Evolutionary conservation across 2,113 vertebrate genomes (phyloP).

Genomic region (Pterocles burchelli): DNA sequence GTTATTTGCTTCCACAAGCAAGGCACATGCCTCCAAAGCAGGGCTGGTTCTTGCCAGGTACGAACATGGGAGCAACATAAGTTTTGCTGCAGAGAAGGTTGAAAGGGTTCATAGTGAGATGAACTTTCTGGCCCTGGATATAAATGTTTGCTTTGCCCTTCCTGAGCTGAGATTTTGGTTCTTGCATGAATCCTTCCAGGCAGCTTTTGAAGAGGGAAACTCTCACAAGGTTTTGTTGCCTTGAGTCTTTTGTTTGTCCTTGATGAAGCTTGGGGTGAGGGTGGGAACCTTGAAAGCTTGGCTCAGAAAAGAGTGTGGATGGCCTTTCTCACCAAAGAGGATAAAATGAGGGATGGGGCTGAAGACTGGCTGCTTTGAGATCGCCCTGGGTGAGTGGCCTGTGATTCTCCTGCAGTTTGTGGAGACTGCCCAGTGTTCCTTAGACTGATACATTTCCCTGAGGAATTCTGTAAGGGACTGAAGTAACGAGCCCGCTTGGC

Average conservation of each 20-base stretch:
- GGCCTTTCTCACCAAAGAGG: neutral
- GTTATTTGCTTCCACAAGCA: neutral
- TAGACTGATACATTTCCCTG: neutral
- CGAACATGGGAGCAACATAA: rapidly evolving
- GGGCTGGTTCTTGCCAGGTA: neutral
- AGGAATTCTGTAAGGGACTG: neutral
- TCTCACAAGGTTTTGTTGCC: neutral
- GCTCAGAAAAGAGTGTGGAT: neutral
- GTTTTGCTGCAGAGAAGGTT: neutral
- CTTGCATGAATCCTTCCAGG: neutral
- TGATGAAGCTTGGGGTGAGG: neutral
- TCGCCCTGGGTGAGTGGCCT: neutral
- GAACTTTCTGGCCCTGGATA: neutral
- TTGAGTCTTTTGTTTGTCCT: neutral
- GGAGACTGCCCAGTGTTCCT: neutral
- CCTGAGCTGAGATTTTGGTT: neutral
- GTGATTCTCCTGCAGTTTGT: neutral
- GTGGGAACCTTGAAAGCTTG: neutral
- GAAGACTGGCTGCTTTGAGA: neutral
- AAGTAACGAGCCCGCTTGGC: rapidly evolving
- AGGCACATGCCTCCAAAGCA: neutral
- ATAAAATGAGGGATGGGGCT: neutral
- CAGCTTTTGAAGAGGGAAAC: neutral
- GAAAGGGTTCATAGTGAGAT: neutral
- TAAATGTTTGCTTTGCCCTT: neutral